Percentiles rank a stretch among this genome's conserved stretches.
phyloP scores from a whole-genome alignment of 2,888 invertebrate genomes.

The Mythimna albipuncta region DNA sequence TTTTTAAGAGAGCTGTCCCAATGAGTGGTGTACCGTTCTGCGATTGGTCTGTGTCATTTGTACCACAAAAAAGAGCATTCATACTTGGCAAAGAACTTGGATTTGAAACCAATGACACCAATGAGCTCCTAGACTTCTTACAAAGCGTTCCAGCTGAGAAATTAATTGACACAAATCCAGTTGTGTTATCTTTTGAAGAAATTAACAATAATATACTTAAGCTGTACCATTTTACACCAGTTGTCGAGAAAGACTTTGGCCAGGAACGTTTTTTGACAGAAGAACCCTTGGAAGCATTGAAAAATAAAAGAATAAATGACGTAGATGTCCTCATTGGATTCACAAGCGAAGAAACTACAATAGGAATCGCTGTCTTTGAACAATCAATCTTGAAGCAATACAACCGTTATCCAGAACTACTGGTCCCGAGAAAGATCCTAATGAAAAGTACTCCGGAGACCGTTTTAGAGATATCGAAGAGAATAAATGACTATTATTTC shows the following conservation, averaged over 20 bases:
- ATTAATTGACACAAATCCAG: slow-evolving; percentile 66
- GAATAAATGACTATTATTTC: slow-evolving; percentile 73
- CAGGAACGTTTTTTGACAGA: slow-evolving; percentile 72
- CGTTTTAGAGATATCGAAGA: slow-evolving; percentile 70
- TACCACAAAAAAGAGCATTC: slow-evolving; percentile 71
- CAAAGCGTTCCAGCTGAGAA: slow-evolving; percentile 71
- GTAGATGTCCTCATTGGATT: slow-evolving; percentile 93
- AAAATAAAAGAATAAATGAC: slow-evolving; percentile 83
- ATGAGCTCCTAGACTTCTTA: slow-evolving; percentile 73
- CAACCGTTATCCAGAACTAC: slow-evolving; percentile 69
- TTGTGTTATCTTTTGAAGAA: slow-evolving; percentile 70
- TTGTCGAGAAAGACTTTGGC: slow-evolving; percentile 77
- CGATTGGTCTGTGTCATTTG: slow-evolving; percentile 72
- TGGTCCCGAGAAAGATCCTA: slow-evolving; percentile 72
- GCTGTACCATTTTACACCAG: slow-evolving; percentile 74
- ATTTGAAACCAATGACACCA: slow-evolving; percentile 69
- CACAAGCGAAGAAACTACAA: slow-evolving; percentile 92
- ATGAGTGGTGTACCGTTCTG: slow-evolving; percentile 74
- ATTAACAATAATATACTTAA: slow-evolving; percentile 63
- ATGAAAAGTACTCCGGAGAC: slow-evolving; percentile 59
- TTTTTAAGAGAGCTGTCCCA: slow-evolving; percentile 71
- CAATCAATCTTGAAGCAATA: slow-evolving; percentile 51
- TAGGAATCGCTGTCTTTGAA: slow-evolving; percentile 57
- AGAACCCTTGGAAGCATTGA: slow-evolving; percentile 67
- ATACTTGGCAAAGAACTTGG: slow-evolving; percentile 74